Base-by-base conservation (phyloP, 2,113 vertebrate genomes). In the Pampusana beccarii region DNA sequence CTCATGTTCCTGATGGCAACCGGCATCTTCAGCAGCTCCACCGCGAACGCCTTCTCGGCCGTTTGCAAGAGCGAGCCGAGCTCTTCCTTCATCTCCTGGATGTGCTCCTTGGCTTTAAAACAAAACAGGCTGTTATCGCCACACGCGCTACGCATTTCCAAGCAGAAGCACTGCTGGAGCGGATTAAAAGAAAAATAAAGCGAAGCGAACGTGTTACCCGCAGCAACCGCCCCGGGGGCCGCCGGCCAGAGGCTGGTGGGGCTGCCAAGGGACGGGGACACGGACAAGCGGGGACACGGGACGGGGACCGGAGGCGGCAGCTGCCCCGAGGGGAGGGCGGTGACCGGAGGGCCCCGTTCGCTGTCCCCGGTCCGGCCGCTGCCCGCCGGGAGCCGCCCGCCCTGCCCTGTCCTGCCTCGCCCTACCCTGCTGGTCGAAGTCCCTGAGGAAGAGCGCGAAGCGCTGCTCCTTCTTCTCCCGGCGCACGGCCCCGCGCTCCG, bases 341-440 rank as follows among this genome's bases (percentile, higher is more conserved):
- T 17, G 44, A 44, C 44, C 44, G 4, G 44, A 44, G 42, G 44
- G 38, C 44, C 44, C 44, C 44, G 44, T 44, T 16, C 44, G 17
- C 44, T 18, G 16, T 16, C 16, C 42, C 42, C 42, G 40, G 40
- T 16, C 40, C 40, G 40, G 40, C 40, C 38, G 38, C 38, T 38
- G 40, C 40, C 40, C 40, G 40, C 40, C 40, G 11, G 40, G 44
- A 18, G 44, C 44, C 44, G 44, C 17, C 17, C n/a, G n/a, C n/a
- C n/a, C n/a, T n/a, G n/a, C n/a, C n/a, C n/a, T n/a, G n/a, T n/a
- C n/a, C n/a, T n/a, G n/a, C n/a, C n/a, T n/a, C n/a, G n/a, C 38
- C 97, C 50, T 86, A 98, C 98, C 98, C 95, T 98, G 98, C 75
- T 98, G 98, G 66, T 98, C 97, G 86, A 98, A 98, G 92, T 98